These are phyloP conservation scores for Brenthis hecate DNA, from an alignment of 2,888 invertebrate genomes.

Conservation along the genomic window DNA sequence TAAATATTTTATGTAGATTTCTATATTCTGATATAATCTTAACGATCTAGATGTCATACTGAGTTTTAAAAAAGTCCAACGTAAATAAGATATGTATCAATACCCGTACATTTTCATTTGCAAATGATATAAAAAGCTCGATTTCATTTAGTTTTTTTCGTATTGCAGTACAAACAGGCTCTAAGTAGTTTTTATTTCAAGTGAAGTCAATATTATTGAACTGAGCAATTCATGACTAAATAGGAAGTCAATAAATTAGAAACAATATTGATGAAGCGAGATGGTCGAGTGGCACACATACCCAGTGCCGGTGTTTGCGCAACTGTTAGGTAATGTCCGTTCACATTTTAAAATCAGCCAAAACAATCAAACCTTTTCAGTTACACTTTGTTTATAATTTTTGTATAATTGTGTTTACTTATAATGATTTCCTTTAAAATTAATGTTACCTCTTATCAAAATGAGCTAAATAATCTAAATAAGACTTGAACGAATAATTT, in stretches of 20 bases:
- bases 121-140: no score
- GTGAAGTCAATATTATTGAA: not conserved
- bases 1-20: not conserved
- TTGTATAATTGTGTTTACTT: not conserved
- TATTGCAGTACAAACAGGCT: no score
- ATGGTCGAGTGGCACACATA: constrained; percentile 52
- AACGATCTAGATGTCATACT: no score
- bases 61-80: no score
- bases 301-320: constrained; percentile 51
- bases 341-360: constrained; percentile 50
- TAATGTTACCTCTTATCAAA: no score
- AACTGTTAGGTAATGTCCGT: constrained; percentile 66
- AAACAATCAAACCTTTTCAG: constrained; percentile 41
- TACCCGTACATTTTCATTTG: no score
- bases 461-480: no score
- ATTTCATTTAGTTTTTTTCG: no score
- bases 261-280: constrained; percentile 31
- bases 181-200: not conserved
- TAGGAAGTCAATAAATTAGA: not conserved
- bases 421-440: not conserved
- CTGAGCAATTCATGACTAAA: not conserved
- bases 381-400: not conserved
- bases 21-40: no score
- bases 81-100: no score
- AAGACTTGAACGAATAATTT: no score